Evolutionary conservation across 92 coral and sea anemone species (phyloP).

Genomic region (Epizoanthus rinbou): DNA sequence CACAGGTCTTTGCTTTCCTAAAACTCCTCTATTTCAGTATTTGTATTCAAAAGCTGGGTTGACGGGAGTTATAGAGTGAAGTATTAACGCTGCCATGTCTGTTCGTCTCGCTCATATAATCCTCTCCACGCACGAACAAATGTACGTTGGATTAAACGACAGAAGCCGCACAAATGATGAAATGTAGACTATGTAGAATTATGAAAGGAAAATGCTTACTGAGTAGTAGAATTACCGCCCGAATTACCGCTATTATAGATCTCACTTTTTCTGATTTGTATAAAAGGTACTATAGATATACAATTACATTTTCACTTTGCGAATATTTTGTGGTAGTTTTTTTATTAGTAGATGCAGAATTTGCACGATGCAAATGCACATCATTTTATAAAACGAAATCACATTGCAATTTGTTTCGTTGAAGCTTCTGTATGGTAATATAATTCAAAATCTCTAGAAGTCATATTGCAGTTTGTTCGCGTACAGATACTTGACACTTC

Average conservation of each 20-base stretch:
- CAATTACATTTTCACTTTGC: background rate
- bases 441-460: background rate
- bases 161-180: background rate
- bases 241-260: background rate
- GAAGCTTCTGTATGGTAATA: background rate
- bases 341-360: constrained; percentile 17
- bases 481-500: background rate
- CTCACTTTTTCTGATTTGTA: background rate
- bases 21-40: background rate
- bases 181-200: background rate
- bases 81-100: background rate
- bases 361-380: constrained; percentile 20
- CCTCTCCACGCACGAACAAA: constrained; percentile 3
- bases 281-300: background rate
- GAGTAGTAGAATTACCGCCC: background rate
- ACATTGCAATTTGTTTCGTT: background rate
- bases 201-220: background rate
- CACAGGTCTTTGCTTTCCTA: background rate
- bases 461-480: background rate
- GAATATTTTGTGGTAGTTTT: background rate
- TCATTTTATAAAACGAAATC: constrained; percentile 10
- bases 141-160: background rate
- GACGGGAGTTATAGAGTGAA: background rate
- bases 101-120: background rate
- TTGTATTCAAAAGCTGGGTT: background rate